These are phyloP conservation scores for Agonopterix alstromeriana DNA, from an alignment of 2,888 invertebrate species.

Conservation along the genomic window DNA sequence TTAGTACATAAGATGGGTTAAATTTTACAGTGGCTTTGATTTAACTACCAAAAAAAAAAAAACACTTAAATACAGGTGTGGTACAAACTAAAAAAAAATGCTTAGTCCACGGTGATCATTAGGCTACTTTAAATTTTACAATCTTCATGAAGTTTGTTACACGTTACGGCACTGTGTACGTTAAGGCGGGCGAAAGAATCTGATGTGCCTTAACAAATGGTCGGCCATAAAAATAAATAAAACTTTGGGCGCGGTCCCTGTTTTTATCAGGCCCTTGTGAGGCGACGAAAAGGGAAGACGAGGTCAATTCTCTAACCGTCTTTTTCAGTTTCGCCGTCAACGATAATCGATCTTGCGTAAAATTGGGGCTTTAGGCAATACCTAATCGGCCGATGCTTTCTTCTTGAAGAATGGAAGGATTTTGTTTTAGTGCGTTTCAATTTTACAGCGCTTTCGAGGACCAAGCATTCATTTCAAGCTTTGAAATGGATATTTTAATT, in stretches of 20 bases:
- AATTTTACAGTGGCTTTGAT: too few relatives aligned
- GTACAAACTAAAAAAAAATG: too few relatives aligned
- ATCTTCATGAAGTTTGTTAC: not conserved
- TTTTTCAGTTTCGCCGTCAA: conserved; percentile 32
- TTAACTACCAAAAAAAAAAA: too few relatives aligned
- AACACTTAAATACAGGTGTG: too few relatives aligned
- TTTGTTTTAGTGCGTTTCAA: not conserved
- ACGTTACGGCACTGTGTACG: conserved; percentile 1
- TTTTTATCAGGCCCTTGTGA: conserved; percentile 39
- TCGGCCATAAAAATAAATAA: conserved; percentile 53
- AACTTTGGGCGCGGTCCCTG: conserved; percentile 36
- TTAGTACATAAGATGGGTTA: too few relatives aligned
- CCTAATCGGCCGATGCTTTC: conserved; percentile 6
- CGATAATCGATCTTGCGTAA: conserved; percentile 43
- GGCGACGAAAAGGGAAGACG: conserved; percentile 32
- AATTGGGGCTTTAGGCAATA: conserved; percentile 30
- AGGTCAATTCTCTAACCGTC: conserved; percentile 38
- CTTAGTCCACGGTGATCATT: too few relatives aligned
- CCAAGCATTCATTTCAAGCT: too few relatives aligned
- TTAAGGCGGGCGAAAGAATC: conserved; percentile 27
- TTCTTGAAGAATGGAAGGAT: not conserved
- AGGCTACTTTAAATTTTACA: too few relatives aligned
- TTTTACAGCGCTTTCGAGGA: too few relatives aligned
- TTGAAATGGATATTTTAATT: too few relatives aligned
- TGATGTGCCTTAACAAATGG: conserved; percentile 49